A percentile compares a stretch with the other conserved stretches of the same genome.
Evolutionary conservation across 2,113 vertebrate genomes (phyloP).

Genomic region (Hippocampus guttulatus): DNA sequence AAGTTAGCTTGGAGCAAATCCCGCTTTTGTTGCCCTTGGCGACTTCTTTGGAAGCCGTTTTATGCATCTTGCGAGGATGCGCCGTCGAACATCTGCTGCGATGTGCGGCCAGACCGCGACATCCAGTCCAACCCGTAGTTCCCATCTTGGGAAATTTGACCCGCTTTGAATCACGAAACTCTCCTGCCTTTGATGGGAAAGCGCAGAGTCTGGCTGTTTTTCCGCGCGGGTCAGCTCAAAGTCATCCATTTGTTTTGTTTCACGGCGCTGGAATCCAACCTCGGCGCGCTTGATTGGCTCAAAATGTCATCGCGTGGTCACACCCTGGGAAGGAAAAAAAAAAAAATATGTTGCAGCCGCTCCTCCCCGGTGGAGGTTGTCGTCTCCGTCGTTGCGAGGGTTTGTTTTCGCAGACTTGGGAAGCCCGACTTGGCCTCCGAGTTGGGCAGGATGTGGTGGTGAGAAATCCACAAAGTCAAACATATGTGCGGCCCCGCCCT

Average conservation of each 20-base stretch:
- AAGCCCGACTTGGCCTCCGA: constrained; percentile 13
- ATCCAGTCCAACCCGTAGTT: too few relatives aligned
- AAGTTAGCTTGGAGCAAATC: background rate
- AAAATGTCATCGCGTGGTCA: background rate
- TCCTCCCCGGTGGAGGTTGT: background rate
- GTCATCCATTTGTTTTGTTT: background rate
- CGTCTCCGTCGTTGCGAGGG: background rate
- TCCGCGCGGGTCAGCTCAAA: background rate
- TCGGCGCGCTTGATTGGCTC: background rate
- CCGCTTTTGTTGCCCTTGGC: background rate
- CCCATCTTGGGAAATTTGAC: too few relatives aligned
- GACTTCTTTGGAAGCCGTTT: background rate
- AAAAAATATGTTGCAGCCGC: background rate
- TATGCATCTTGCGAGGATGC: background rate
- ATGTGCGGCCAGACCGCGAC: constrained; percentile 54
- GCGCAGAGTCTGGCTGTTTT: background rate
- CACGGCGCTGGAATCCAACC: background rate
- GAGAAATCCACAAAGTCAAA: constrained; percentile 27
- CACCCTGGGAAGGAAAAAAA: background rate
- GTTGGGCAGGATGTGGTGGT: constrained; percentile 22
- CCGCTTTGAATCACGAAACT: too few relatives aligned
- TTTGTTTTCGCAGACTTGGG: constrained; percentile 18
- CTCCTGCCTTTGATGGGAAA: too few relatives aligned
- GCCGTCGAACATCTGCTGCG: constrained; percentile 55
- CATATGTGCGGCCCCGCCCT: constrained; percentile 5